A percentile compares a stretch with the other conserved stretches of the same genome.
Conservation (phyloP, 2,888 invertebrate species). For the Ophraella communa region DNA sequence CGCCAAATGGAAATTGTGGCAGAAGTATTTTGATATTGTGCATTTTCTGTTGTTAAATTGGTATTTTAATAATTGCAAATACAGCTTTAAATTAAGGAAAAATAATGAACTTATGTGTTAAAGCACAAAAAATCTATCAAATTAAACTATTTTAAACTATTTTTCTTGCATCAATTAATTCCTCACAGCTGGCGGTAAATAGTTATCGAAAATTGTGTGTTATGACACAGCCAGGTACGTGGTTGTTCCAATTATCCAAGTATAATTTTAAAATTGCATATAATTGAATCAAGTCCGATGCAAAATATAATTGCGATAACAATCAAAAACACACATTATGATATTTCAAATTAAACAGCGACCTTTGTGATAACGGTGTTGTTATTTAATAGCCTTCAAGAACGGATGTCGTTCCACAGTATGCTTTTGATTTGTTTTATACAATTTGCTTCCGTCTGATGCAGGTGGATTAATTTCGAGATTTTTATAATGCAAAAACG, state of each 20-base stretch:
- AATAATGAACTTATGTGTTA: too few species aligned
- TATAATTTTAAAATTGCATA: neutral
- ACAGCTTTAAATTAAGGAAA: too few species aligned
- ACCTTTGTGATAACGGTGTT: slow-evolving; percentile 6
- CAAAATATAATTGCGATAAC: neutral
- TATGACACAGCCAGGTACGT: neutral
- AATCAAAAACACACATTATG: neutral
- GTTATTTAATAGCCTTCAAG: slow-evolving; percentile 7
- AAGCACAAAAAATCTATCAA: too few species aligned
- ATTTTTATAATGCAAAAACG: neutral
- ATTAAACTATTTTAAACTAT: too few species aligned
- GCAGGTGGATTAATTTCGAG: neutral
- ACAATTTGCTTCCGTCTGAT: neutral
- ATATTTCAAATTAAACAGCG: neutral
- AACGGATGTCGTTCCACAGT: slow-evolving; percentile 4
- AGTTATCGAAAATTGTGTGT: neutral
- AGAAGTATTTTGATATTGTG: too few species aligned
- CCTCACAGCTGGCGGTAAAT: too few species aligned
- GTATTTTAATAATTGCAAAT: too few species aligned
- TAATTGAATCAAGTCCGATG: neutral
- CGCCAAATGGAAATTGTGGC: too few species aligned
- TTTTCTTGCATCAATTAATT: too few species aligned
- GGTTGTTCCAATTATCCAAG: neutral
- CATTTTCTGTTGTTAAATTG: too few species aligned
- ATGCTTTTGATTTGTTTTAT: neutral